Evolutionary conservation across 1,140 invertebrate species (phyloP).

Genomic region (Nautilus pompilius): DNA sequence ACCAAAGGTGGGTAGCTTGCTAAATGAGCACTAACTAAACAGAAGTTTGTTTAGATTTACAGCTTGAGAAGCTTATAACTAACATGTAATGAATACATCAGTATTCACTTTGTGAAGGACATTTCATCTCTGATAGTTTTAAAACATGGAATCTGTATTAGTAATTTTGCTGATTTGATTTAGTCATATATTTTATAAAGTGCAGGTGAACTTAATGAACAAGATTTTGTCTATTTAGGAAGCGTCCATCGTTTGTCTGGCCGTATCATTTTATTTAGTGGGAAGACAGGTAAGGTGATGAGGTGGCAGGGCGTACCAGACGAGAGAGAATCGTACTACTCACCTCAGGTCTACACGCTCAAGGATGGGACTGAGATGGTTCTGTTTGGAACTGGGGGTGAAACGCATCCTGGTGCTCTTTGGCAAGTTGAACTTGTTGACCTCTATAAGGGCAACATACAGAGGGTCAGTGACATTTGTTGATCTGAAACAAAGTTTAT

Average conservation of each 20-base stretch:
- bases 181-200: not conserved
- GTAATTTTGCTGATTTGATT: no score
- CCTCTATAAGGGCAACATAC: conserved; percentile 60
- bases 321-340: conserved; percentile 69
- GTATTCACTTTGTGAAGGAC: no score
- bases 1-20: no score
- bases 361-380: conserved; percentile 59
- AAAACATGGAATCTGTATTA: no score
- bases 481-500: no score
- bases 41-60: no score
- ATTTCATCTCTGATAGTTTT: no score
- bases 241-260: conserved; percentile 55
- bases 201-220: not conserved
- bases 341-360: conserved; percentile 56
- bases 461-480: conserved; percentile 52
- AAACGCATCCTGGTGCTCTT: conserved; percentile 69
- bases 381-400: conserved; percentile 72
- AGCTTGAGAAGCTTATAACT: no score
- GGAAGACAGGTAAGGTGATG: conserved; percentile 67
- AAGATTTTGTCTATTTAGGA: conserved; percentile 23
- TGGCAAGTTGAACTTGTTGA: conserved; percentile 64
- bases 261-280: conserved; percentile 69
- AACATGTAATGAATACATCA: no score
- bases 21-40: no score
- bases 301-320: conserved; percentile 66